Conservation (phyloP, 2,888 invertebrate species). For the Meiosimyza platycephala region DNA sequence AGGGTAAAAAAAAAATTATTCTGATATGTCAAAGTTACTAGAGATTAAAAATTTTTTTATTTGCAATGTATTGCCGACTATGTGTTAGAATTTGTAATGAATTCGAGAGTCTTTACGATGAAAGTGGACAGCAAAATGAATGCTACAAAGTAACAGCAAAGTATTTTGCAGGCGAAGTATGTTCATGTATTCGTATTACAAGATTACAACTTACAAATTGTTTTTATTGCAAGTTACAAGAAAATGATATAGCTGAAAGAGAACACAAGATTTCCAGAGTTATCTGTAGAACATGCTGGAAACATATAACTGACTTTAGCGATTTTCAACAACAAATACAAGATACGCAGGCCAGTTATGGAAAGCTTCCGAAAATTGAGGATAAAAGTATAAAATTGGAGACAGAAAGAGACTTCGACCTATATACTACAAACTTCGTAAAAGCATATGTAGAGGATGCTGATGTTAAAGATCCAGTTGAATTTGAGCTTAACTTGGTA, state of each 20-base stretch:
- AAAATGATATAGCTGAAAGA: neutral
- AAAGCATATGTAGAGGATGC: neutral
- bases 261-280: constrained; percentile 36
- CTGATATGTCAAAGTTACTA: too few relatives aligned
- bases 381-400: constrained; percentile 3
- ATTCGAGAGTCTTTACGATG: constrained; percentile 19
- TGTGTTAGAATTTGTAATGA: constrained; percentile 35
- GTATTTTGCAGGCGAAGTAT: constrained; percentile 38
- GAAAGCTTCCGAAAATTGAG: constrained; percentile 4
- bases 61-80: constrained; percentile 36
- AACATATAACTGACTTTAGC: constrained; percentile 36
- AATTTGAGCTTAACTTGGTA: neutral
- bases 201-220: neutral
- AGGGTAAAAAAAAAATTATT: too few relatives aligned
- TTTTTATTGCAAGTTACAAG: neutral
- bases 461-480: constrained; percentile 3
- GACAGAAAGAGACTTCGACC: neutral
- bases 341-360: constrained; percentile 34
- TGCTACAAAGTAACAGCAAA: constrained; percentile 30
- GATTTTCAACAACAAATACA: constrained; percentile 34
- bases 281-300: constrained; percentile 40
- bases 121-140: constrained; percentile 19
- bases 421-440: constrained; percentile 12
- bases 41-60: too few relatives aligned
- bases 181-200: neutral